Evolutionary conservation across 2,797 vertebrate species (phyloP).

Genomic region (Distichodus sexfasciatus): DNA sequence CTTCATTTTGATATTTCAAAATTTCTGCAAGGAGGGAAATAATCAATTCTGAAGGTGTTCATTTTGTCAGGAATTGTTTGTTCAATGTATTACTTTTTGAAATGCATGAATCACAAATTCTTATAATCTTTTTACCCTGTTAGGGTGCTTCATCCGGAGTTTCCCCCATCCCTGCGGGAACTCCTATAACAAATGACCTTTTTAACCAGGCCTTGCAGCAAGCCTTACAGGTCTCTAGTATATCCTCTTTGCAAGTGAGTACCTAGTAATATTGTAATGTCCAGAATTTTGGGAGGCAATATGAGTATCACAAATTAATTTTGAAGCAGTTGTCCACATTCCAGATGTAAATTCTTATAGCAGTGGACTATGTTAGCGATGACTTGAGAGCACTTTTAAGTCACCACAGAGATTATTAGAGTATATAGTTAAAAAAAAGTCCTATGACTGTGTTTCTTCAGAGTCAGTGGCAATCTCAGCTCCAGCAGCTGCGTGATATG

Average conservation of each 20-base stretch:
- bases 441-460: conserved; percentile 44
- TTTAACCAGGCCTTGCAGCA: conserved; percentile 87
- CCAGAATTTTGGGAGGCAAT: neutral
- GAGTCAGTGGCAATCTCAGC: conserved; percentile 85
- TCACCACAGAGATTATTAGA: too few relatives aligned
- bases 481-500: conserved; percentile 86
- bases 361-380: neutral
- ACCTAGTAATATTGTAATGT: neutral
- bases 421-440: too few relatives aligned
- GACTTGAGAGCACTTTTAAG: too few relatives aligned
- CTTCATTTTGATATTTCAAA: too few relatives aligned
- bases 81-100: neutral
- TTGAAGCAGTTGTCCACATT: too few relatives aligned
- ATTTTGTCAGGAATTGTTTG: too few relatives aligned
- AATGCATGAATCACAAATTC: neutral
- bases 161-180: conserved; percentile 79
- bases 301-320: too few relatives aligned
- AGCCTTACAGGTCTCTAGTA: conserved; percentile 82
- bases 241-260: conserved; percentile 79
- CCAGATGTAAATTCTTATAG: too few relatives aligned
- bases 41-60: too few relatives aligned
- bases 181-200: conserved; percentile 83
- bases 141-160: conserved; percentile 83
- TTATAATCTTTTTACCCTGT: neutral
- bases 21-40: too few relatives aligned